A percentile compares a stretch with the other conserved stretches of the same genome.
Conservation (phyloP, 2,797 vertebrate genomes). For the Helostoma temminkii region DNA sequence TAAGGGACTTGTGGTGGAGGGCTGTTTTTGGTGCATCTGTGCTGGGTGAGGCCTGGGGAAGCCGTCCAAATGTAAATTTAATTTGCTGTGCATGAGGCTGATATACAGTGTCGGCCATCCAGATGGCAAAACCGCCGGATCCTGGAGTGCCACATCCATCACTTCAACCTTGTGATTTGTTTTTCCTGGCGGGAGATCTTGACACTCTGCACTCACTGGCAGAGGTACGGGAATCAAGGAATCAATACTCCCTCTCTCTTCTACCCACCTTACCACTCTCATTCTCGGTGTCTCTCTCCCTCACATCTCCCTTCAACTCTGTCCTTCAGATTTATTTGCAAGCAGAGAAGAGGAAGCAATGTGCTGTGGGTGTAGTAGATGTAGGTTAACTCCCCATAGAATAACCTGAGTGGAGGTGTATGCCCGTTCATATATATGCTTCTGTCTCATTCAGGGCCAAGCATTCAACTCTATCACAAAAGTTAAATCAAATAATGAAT, state of each 20-base stretch:
- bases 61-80: slow-evolving; percentile 88
- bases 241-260: slow-evolving; percentile 80
- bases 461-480: slow-evolving; percentile 15
- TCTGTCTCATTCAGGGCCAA: slow-evolving; percentile 51
- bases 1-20: slow-evolving; percentile 66
- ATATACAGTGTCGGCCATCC: slow-evolving; percentile 85
- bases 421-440: slow-evolving; percentile 60
- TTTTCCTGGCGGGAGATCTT: slow-evolving; percentile 86
- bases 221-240: slow-evolving; percentile 82
- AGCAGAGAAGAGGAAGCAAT: slow-evolving; percentile 61
- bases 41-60: slow-evolving; percentile 75
- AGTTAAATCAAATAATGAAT: slow-evolving; percentile 27
- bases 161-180: slow-evolving; percentile 84
- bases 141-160: slow-evolving; percentile 87
- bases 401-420: slow-evolving; percentile 61
- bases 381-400: slow-evolving; percentile 75
- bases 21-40: slow-evolving; percentile 76
- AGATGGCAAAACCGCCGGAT: slow-evolving; percentile 81
- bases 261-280: slow-evolving; percentile 59
- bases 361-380: slow-evolving; percentile 68
- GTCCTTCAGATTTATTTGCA: slow-evolving; percentile 75
- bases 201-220: slow-evolving; percentile 81
- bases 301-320: slow-evolving; percentile 52
- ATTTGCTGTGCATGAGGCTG: slow-evolving; percentile 85
- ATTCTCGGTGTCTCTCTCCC: slow-evolving; percentile 23